Conservation (phyloP, 1,140 invertebrate genomes). For the Agrilus planipennis region DNA sequence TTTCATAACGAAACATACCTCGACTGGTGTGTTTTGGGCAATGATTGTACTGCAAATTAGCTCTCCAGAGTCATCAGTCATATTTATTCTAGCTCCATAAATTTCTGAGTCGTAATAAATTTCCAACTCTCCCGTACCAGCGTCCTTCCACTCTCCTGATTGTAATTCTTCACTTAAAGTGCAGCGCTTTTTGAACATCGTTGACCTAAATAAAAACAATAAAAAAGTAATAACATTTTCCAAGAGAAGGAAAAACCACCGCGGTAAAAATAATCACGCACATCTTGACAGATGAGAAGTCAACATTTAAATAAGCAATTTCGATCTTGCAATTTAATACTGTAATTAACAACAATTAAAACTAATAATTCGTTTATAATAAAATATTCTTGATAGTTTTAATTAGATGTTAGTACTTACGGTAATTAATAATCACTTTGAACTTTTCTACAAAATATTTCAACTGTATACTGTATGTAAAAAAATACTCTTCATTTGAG, state of each 20-base stretch:
- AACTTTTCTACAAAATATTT: no score
- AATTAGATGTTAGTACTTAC: no score
- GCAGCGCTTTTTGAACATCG: slow-evolving; percentile 18
- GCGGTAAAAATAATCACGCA: not conserved
- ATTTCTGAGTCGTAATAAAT: slow-evolving; percentile 28
- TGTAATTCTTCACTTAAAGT: slow-evolving; percentile 19
- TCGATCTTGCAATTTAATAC: not conserved
- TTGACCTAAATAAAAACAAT: slow-evolving; percentile 11
- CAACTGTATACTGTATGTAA: no score
- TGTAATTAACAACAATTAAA: not conserved
- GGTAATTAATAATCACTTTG: no score
- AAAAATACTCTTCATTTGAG: no score
- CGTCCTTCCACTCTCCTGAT: slow-evolving; percentile 17
- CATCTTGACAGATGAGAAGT: not conserved
- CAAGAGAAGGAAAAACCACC: not conserved
- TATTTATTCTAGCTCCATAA: slow-evolving; percentile 21
- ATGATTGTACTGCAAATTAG: slow-evolving; percentile 26
- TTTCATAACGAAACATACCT: slow-evolving; percentile 15
- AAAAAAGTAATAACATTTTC: slow-evolving; percentile 2
- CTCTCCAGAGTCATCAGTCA: slow-evolving; percentile 17
- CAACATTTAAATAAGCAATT: not conserved
- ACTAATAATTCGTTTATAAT: not conserved
- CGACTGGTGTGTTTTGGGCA: slow-evolving; percentile 24
- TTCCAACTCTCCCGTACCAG: slow-evolving; percentile 20
- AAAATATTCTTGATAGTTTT: not conserved